phyloP scores from a whole-genome alignment of 2,888 invertebrate species.

The Scrobipalpa costella region DNA sequence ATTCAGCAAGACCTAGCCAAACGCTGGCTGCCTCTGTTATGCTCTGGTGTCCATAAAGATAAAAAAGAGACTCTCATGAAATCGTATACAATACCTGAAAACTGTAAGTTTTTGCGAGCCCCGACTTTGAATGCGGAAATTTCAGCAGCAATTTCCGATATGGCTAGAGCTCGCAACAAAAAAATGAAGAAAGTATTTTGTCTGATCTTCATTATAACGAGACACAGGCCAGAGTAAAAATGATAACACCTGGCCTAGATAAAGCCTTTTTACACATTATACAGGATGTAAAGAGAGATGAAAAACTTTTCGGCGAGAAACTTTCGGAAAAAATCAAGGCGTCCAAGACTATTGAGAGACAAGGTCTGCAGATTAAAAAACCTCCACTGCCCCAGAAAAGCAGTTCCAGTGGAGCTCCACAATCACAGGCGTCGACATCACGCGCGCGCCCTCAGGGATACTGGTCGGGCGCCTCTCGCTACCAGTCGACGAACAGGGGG shows the following conservation, averaged over 20 bases:
- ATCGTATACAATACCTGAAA: neutral
- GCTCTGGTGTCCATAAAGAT: neutral
- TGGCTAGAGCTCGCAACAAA: neutral
- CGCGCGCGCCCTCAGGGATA: slow-evolving; percentile 6
- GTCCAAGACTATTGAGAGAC: neutral
- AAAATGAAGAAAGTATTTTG: neutral
- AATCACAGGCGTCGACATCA: neutral
- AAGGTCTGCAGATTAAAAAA: neutral
- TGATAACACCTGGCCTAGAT: neutral
- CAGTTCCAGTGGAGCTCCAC: neutral
- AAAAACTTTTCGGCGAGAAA: neutral
- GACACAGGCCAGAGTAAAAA: neutral
- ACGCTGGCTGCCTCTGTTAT: neutral
- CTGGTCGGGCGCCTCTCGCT: slow-evolving; percentile 13
- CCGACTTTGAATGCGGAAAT: neutral
- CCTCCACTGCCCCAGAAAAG: neutral
- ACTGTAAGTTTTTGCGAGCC: neutral
- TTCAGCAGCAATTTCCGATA: neutral
- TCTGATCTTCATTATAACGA: neutral
- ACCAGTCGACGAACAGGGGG: slow-evolving; percentile 10
- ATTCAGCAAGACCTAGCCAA: neutral
- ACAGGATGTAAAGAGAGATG: neutral
- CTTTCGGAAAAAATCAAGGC: neutral
- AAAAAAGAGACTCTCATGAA: neutral
- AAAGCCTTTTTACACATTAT: neutral